A percentile compares a stretch with the other conserved stretches of the same genome.
These are phyloP conservation scores for Xiphophorus couchianus DNA, from an alignment of 2,113 vertebrate species.

Conservation along the genomic window DNA sequence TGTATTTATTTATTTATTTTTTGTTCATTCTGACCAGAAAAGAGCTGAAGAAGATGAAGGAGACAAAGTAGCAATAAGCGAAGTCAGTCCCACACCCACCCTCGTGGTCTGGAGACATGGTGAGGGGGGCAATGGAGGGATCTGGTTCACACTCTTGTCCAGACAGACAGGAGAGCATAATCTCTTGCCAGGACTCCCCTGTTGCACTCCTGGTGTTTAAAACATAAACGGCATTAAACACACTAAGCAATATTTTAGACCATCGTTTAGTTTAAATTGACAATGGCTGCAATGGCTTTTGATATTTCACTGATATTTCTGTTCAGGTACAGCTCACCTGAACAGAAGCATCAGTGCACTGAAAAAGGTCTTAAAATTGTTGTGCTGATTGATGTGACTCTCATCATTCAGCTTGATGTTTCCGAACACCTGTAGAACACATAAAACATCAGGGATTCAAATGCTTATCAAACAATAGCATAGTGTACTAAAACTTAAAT, in stretches of 20 bases:
- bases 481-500: not conserved
- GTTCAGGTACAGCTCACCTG: slow-evolving; percentile 79
- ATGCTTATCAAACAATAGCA: not conserved
- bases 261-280: not conserved
- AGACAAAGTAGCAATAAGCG: slow-evolving; percentile 98
- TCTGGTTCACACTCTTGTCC: slow-evolving; percentile 92
- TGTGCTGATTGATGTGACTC: slow-evolving; percentile 98
- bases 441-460: not conserved
- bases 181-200: slow-evolving; percentile 99
- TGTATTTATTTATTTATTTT: no score
- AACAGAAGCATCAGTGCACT: slow-evolving; percentile 98
- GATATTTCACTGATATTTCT: no score
- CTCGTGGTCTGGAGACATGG: slow-evolving; percentile 79
- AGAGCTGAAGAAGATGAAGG: slow-evolving; percentile 99
- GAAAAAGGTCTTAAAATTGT: slow-evolving; percentile 98
- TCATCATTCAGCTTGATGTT: slow-evolving; percentile 97
- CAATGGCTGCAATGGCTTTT: not conserved
- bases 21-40: slow-evolving; percentile 85
- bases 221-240: slow-evolving; percentile 9
- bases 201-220: slow-evolving; percentile 89
- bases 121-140: slow-evolving; percentile 80
- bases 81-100: slow-evolving; percentile 93
- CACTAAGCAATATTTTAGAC: not conserved
- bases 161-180: slow-evolving; percentile 96
- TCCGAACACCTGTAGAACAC: slow-evolving; percentile 89